phyloP scores from a whole-genome alignment of 2,888 invertebrate genomes.

The Frankliniella intonsa region DNA sequence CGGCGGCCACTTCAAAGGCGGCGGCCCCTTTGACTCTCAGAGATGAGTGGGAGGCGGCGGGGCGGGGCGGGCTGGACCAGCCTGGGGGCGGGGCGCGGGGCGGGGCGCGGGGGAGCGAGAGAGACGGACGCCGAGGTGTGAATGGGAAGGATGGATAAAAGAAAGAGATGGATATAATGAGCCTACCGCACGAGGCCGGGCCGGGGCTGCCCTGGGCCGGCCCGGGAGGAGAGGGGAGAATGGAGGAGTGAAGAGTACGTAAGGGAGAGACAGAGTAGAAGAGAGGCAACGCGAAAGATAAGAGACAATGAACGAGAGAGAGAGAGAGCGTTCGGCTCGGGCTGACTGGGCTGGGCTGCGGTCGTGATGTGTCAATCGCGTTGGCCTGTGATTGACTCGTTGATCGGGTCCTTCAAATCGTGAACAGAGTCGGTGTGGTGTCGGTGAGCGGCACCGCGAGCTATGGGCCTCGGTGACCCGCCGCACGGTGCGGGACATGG shows the following conservation, averaged over 20 bases:
- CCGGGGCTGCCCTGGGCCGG: not conserved
- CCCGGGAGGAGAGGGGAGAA: not conserved
- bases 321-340: not conserved
- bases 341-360: not conserved
- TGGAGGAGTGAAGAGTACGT: not conserved
- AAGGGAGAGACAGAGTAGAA: not conserved
- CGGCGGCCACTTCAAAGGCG: constrained; percentile 22
- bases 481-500: too few relatives aligned
- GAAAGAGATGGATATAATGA: constrained; percentile 25
- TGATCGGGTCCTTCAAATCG: not conserved
- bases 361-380: constrained; percentile 24
- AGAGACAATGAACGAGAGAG: not conserved
- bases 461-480: not conserved
- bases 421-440: too few relatives aligned
- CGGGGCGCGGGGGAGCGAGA: not conserved
- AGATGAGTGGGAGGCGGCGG: constrained; percentile 23
- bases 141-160: constrained; percentile 16
- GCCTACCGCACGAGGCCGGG: not conserved
- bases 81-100: not conserved
- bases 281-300: not conserved
- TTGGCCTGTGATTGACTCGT: constrained; percentile 3
- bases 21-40: constrained; percentile 21
- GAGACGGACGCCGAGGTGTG: constrained; percentile 12
- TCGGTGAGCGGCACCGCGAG: not conserved
- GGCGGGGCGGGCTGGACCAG: not conserved